Evolutionary conservation across 2,888 invertebrate species (phyloP).

Genomic region (Heteropelma amictum): DNA sequence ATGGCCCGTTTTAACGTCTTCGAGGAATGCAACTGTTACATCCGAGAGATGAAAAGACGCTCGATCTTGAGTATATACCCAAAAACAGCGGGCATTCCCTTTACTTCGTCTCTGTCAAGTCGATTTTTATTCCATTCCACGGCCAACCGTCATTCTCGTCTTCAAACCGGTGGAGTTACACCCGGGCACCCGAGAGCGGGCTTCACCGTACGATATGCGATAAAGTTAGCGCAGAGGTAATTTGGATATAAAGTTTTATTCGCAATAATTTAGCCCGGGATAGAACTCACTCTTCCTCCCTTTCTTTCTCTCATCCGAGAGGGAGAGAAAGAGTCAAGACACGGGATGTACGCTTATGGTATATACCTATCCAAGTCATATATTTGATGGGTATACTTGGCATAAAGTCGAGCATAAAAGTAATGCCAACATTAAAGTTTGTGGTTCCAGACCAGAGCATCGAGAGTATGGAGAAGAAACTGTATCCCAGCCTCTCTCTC

Average conservation of each 20-base stretch:
- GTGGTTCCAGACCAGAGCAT: slow-evolving; percentile 76
- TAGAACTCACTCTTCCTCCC: slow-evolving; percentile 27
- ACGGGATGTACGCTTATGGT: slow-evolving; percentile 40
- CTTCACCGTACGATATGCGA: slow-evolving; percentile 69
- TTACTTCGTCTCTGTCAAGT: not conserved
- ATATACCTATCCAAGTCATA: slow-evolving; percentile 70
- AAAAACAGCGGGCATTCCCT: too few relatives aligned
- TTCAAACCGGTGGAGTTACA: slow-evolving; percentile 17
- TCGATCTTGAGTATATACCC: not conserved
- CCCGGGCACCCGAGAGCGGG: slow-evolving; percentile 9
- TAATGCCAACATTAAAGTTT: slow-evolving; percentile 78
- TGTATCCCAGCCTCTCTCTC: slow-evolving; percentile 43
- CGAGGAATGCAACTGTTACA: slow-evolving; percentile 12
- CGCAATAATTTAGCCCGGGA: slow-evolving; percentile 72
- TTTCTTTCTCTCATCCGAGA: not conserved
- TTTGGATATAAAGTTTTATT: slow-evolving; percentile 78
- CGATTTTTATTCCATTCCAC: slow-evolving; percentile 16
- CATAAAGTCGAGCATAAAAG: slow-evolving; percentile 78
- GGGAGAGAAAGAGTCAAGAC: slow-evolving; percentile 11
- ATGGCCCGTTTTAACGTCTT: slow-evolving; percentile 41
- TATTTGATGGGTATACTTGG: slow-evolving; percentile 77
- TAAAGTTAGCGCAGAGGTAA: slow-evolving; percentile 77
- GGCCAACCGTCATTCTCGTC: slow-evolving; percentile 17
- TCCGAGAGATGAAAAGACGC: slow-evolving; percentile 12
- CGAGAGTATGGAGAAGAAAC: slow-evolving; percentile 51